phyloP scores from a whole-genome alignment of 2,113 vertebrate genomes.

The Vulpes ferrilata region DNA sequence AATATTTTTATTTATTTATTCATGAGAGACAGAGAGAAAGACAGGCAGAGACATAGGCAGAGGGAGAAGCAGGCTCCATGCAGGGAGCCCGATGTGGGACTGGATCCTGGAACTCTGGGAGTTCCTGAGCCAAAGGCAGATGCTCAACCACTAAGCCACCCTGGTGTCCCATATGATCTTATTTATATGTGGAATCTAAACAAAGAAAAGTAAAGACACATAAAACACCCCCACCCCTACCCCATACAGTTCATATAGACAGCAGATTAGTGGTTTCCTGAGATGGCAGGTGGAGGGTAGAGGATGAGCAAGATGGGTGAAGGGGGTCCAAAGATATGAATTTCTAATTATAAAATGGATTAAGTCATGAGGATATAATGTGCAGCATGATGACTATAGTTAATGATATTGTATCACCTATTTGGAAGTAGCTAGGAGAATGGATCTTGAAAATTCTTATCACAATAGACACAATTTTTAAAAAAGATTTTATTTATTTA shows the following conservation, averaged over 20 bases:
- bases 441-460: neutral
- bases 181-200: neutral
- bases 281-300: neutral
- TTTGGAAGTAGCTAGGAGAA: neutral
- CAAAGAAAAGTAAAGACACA: neutral
- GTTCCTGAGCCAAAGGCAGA: no score
- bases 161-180: neutral
- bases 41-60: no score
- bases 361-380: neutral
- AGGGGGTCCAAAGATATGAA: neutral
- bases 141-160: no score
- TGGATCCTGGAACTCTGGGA: no score
- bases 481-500: no score
- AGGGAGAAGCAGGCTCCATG: no score
- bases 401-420: neutral
- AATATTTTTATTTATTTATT: no score
- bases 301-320: neutral
- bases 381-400: neutral
- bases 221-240: neutral
- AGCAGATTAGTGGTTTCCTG: neutral
- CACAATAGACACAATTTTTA: neutral
- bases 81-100: no score
- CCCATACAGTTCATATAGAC: neutral
- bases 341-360: neutral
- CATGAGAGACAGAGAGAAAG: no score